Evolutionary conservation across 2,888 invertebrate species (phyloP).

Genomic region (Lepetodrilus schrolli): DNA sequence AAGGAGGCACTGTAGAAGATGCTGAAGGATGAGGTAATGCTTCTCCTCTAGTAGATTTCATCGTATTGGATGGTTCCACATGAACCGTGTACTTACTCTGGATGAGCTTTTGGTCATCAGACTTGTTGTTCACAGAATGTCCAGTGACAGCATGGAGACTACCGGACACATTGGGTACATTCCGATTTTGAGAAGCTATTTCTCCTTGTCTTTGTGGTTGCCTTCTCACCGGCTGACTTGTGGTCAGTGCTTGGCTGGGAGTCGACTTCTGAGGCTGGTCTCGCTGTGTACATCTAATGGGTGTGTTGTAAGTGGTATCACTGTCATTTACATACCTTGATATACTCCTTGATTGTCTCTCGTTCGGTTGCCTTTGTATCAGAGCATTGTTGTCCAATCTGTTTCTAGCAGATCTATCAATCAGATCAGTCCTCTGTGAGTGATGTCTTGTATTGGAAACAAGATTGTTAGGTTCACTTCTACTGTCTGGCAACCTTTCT

Average conservation of each 20-base stretch:
- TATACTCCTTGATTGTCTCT: not conserved
- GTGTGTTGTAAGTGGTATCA: too few species aligned
- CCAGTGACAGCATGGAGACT: slow-evolving; percentile 2
- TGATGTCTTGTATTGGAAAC: too few species aligned
- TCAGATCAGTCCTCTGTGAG: too few species aligned
- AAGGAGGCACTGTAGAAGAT: too few species aligned
- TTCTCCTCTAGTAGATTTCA: too few species aligned
- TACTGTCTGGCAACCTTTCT: not conserved
- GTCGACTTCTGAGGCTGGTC: not conserved
- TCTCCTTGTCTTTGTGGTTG: not conserved
- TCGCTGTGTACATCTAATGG: too few species aligned
- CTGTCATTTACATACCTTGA: not conserved
- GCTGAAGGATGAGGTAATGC: too few species aligned
- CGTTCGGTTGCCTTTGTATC: not conserved
- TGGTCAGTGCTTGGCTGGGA: not conserved
- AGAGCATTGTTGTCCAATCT: not conserved
- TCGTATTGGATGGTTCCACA: too few species aligned
- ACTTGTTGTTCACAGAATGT: slow-evolving; percentile 8
- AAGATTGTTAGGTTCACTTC: not conserved
- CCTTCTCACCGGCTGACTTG: not conserved
- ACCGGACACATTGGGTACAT: not conserved
- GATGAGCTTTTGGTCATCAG: slow-evolving; percentile 18
- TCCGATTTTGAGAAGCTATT: not conserved
- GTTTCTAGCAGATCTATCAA: not conserved
- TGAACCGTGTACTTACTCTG: too few species aligned